phyloP scores from a whole-genome alignment of 2,113 vertebrate genomes.

The Gopherus evgoodei region DNA sequence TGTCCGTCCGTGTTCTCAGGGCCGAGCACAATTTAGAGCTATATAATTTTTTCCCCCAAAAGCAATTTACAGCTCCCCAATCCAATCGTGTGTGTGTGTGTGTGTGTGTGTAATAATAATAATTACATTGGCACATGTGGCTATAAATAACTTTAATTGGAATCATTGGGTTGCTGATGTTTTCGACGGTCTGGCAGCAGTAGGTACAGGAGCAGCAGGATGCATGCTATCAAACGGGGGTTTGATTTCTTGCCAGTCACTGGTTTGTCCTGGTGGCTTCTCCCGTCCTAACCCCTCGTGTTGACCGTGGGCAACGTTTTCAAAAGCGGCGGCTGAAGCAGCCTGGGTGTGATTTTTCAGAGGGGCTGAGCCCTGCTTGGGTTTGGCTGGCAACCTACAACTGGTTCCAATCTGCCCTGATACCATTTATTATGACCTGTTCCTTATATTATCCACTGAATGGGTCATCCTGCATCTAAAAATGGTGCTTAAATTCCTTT shows the following conservation, averaged over 20 bases:
- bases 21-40: background rate
- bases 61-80: background rate
- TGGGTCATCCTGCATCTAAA: background rate
- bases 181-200: accelerated
- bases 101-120: accelerated
- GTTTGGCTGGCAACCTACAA: background rate
- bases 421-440: background rate
- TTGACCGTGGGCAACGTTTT: background rate
- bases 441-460: background rate
- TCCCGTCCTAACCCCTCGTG: background rate
- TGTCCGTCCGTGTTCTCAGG: background rate
- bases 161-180: background rate
- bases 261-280: background rate
- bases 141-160: background rate
- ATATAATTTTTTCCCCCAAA: background rate
- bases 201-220: accelerated
- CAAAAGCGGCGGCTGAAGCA: background rate
- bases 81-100: too few relatives aligned
- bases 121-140: background rate
- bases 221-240: background rate
- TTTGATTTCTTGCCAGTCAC: background rate
- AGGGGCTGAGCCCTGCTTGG: background rate
- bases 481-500: background rate
- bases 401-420: background rate
- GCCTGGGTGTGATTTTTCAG: background rate